These are phyloP conservation scores for Sebastolobus altivelis DNA, from an alignment of 2,797 vertebrate genomes.

Conservation along the genomic window DNA sequence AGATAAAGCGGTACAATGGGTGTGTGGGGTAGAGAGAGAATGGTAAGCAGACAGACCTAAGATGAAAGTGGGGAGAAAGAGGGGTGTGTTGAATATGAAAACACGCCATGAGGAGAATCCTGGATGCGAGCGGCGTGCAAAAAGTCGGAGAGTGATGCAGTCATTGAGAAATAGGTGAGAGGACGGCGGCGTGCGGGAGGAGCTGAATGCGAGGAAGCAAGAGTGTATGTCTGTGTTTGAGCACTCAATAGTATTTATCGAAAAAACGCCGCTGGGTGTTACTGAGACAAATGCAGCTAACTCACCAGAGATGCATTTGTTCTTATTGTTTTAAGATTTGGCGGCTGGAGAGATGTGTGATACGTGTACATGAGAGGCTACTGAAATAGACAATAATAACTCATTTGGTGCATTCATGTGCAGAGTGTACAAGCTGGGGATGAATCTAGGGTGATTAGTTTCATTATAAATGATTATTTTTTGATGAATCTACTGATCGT, in stretches of 20 bases:
- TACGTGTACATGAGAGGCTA: neutral
- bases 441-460: neutral
- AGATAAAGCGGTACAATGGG: slow-evolving; percentile 66
- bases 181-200: slow-evolving; percentile 3
- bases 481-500: neutral
- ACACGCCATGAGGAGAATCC: slow-evolving; percentile 62
- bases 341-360: neutral
- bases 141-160: slow-evolving; percentile 53
- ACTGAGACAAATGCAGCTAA: slow-evolving; percentile 31
- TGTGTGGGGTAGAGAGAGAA: slow-evolving; percentile 54
- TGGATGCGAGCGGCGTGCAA: slow-evolving; percentile 46
- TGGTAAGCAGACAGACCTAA: slow-evolving; percentile 52
- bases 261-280: slow-evolving; percentile 23
- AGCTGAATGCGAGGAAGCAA: slow-evolving; percentile 17
- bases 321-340: slow-evolving; percentile 16
- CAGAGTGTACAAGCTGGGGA: neutral
- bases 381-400: neutral
- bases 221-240: slow-evolving; percentile 10
- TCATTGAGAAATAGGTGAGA: slow-evolving; percentile 61
- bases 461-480: neutral
- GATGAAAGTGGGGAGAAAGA: slow-evolving; percentile 60
- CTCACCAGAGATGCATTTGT: neutral
- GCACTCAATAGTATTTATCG: slow-evolving; percentile 18
- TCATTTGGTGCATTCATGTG: neutral
- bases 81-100: slow-evolving; percentile 60